phyloP scores from a whole-genome alignment of 2,113 vertebrate species.

The Aythya baeri region DNA sequence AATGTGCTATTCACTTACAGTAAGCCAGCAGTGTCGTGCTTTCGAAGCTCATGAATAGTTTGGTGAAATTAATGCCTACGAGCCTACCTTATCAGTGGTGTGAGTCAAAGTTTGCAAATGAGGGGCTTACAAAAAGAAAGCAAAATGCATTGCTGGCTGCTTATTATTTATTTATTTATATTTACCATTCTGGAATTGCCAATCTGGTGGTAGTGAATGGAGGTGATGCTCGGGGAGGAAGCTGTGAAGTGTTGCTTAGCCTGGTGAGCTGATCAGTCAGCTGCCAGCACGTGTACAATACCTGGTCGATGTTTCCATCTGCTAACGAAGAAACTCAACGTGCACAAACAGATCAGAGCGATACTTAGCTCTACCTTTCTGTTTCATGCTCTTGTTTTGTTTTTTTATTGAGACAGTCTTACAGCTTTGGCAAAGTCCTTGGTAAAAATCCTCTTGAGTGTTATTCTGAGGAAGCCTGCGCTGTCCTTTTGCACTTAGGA shows the following conservation, averaged over 20 bases:
- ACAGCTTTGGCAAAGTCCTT: not conserved
- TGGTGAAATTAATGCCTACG: not conserved
- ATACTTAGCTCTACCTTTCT: not conserved
- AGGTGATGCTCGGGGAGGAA: not conserved
- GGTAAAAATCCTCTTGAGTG: not conserved
- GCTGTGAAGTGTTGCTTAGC: not conserved
- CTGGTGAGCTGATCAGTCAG: not conserved
- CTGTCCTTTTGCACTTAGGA: not conserved
- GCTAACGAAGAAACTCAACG: not conserved
- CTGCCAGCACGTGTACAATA: not conserved
- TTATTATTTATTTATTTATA: not conserved
- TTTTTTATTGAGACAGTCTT: not conserved
- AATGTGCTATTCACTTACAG: not conserved
- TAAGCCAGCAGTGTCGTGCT: slow-evolving; percentile 1
- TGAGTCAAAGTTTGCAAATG: not conserved
- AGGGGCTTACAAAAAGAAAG: not conserved
- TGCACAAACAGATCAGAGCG: not conserved
- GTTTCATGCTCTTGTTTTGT: not conserved
- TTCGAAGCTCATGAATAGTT: not conserved
- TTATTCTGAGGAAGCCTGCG: not conserved
- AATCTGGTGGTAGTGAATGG: not conserved
- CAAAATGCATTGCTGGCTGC: not conserved
- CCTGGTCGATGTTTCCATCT: not conserved
- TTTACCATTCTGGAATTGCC: not conserved
- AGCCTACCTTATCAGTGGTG: not conserved